Conservation (phyloP, 2,113 vertebrate genomes). For the Pterocles gutturalis region DNA sequence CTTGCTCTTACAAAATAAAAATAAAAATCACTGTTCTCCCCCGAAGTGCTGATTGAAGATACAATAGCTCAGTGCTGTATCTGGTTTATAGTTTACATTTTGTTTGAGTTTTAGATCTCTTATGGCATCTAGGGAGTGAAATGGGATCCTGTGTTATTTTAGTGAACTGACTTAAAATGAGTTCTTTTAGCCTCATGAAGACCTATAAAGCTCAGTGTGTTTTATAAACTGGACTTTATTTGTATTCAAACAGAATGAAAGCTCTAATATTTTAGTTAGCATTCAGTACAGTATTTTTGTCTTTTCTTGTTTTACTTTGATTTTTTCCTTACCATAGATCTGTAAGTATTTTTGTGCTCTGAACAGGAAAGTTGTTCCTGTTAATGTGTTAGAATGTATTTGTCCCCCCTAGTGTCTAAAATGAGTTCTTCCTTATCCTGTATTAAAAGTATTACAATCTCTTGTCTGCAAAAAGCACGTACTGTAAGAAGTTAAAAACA, state of each 20-base stretch:
- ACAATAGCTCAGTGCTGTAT: neutral
- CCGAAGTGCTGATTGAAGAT: neutral
- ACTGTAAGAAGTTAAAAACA: slow-evolving; percentile 31
- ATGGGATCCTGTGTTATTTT: neutral
- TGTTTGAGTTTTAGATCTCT: neutral
- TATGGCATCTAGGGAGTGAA: neutral
- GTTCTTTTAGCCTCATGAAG: neutral
- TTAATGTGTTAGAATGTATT: neutral
- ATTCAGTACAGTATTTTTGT: neutral
- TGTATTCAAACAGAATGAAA: neutral
- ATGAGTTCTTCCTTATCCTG: neutral
- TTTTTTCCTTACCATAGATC: neutral
- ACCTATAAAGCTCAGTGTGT: neutral
- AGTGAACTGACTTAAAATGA: neutral
- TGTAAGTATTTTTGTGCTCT: neutral
- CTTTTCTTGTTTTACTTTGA: neutral
- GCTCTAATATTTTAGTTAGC: neutral
- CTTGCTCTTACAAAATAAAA: neutral
- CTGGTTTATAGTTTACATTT: slow-evolving; percentile 9
- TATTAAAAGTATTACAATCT: neutral
- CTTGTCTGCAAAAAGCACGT: slow-evolving; percentile 2
- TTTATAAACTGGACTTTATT: neutral
- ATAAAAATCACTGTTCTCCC: neutral
- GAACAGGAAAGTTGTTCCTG: neutral
- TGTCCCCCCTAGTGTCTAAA: neutral